Percentiles rank a stretch among this genome's conserved stretches.
Conservation (phyloP, 2,888 invertebrate species). For the Drosophila demipolita region DNA sequence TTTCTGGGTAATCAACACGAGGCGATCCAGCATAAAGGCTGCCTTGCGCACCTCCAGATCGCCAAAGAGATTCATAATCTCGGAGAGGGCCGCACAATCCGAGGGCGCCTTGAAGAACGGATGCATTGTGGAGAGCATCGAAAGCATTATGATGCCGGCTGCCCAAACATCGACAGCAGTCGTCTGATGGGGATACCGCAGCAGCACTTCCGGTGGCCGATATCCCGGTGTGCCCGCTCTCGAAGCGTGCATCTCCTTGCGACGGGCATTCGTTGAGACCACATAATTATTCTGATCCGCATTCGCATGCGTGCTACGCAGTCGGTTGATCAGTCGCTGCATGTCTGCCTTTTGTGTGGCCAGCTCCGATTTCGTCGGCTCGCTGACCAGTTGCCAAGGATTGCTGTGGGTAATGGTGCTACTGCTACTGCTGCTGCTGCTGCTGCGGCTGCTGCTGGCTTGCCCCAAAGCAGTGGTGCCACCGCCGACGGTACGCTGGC, state of each 20-base stretch:
- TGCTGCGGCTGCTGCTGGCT: not conserved
- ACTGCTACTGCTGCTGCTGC: not conserved
- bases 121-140: conserved; percentile 91
- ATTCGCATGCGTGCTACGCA: conserved; percentile 87
- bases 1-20: conserved; percentile 86
- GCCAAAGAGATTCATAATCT: conserved; percentile 93
- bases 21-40: conserved; percentile 88
- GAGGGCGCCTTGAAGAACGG: conserved; percentile 94
- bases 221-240: conserved; percentile 96
- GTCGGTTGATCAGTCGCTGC: conserved; percentile 62
- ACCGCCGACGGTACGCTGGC: conserved; percentile 30
- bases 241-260: conserved; percentile 89
- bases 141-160: conserved; percentile 92
- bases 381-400: conserved; percentile 83
- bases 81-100: conserved; percentile 91
- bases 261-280: conserved; percentile 87
- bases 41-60: conserved; percentile 88
- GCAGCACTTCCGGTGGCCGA: conserved; percentile 93
- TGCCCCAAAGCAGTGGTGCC: conserved; percentile 46
- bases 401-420: not conserved
- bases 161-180: conserved; percentile 96
- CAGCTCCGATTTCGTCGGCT: conserved; percentile 87
- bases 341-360: conserved; percentile 70
- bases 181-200: conserved; percentile 91
- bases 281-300: conserved; percentile 88